These are phyloP conservation scores for Rapana venosa DNA, from an alignment of 2,888 invertebrate species.

Conservation along the genomic window DNA sequence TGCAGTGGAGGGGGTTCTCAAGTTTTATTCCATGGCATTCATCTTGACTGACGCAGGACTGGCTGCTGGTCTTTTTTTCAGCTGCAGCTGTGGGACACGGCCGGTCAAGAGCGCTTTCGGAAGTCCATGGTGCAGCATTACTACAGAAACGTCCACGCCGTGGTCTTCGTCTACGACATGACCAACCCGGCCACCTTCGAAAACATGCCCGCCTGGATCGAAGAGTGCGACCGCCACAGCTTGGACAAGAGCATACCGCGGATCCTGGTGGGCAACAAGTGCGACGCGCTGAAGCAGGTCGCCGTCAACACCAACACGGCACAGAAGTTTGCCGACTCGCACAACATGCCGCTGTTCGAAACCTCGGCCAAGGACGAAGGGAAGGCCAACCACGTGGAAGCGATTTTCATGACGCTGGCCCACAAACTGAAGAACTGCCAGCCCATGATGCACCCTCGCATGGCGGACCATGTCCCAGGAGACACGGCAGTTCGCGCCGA, in stretches of 20 bases:
- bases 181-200: constrained; percentile 83
- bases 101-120: constrained; percentile 79
- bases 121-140: constrained; percentile 91
- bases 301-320: constrained; percentile 86
- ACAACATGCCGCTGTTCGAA: constrained; percentile 88
- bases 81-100: constrained; percentile 87
- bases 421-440: constrained; percentile 86
- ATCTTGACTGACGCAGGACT: no score
- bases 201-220: constrained; percentile 86
- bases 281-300: constrained; percentile 82
- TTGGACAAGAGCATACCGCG: constrained; percentile 83
- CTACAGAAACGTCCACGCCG: constrained; percentile 90
- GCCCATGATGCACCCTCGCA: constrained; percentile 81
- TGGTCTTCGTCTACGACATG: constrained; percentile 90
- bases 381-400: constrained; percentile 87
- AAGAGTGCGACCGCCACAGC: constrained; percentile 86
- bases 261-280: constrained; percentile 89
- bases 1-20: no score
- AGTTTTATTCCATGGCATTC: no score
- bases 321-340: constrained; percentile 81
- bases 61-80: constrained; percentile 76
- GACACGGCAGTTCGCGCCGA: constrained; percentile 37
- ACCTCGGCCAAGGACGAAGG: constrained; percentile 88
- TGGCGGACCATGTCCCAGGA: constrained; percentile 54
- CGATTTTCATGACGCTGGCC: constrained; percentile 89